Evolutionary conservation across 2,113 vertebrate species (phyloP).

Genomic region (Tichodroma muraria): DNA sequence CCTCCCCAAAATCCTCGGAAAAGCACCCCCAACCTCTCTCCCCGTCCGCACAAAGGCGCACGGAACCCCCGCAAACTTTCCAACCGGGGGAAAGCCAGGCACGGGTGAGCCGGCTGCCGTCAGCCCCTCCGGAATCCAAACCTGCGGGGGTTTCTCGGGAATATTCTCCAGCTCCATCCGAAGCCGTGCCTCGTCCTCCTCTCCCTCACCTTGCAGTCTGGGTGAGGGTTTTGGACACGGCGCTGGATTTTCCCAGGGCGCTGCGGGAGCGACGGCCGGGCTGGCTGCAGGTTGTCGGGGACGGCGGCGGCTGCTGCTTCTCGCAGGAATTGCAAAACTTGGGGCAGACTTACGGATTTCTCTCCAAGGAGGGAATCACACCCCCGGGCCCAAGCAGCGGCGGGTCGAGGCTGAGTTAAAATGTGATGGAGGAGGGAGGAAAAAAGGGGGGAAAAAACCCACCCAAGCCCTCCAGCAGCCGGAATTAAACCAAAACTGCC

Average conservation of each 20-base stretch:
- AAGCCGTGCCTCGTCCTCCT: background rate
- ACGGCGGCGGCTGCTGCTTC: background rate
- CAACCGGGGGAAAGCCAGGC: background rate
- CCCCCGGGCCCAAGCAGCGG: background rate
- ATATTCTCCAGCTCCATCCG: conserved; percentile 12
- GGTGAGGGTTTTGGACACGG: background rate
- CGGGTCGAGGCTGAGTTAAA: background rate
- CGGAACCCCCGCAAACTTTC: background rate
- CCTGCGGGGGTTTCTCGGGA: background rate
- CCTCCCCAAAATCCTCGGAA: background rate
- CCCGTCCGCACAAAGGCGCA: background rate
- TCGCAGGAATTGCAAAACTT: conserved; percentile 15
- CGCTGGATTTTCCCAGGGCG: background rate
- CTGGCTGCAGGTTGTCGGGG: conserved; percentile 19
- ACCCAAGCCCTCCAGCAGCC: background rate
- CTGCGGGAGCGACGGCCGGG: background rate
- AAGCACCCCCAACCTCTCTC: background rate
- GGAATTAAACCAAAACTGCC: background rate
- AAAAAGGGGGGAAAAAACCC: background rate
- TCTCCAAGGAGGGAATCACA: background rate
- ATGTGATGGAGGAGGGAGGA: background rate
- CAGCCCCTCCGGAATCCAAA: background rate
- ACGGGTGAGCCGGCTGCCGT: background rate
- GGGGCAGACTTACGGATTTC: background rate
- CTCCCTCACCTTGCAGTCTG: background rate